phyloP scores from a whole-genome alignment of 2,797 vertebrate species.

The Tinamus major region DNA sequence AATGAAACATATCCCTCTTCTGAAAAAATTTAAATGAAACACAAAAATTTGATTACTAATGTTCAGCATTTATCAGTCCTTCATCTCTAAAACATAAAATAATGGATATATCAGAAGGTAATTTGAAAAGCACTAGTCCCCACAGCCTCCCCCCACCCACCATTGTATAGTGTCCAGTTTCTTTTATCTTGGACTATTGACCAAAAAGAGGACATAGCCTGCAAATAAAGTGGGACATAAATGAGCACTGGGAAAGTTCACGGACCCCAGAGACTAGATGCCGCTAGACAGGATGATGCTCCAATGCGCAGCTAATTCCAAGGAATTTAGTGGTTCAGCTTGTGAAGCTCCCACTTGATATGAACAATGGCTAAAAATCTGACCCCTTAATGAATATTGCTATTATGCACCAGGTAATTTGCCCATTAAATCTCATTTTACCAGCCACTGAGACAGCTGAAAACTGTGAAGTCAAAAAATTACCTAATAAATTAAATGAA shows the following conservation, averaged over 20 bases:
- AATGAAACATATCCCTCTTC: not conserved
- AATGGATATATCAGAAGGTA: not conserved
- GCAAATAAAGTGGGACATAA: not conserved
- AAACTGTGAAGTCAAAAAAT: not conserved
- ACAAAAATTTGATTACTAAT: not conserved
- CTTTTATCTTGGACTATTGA: not conserved
- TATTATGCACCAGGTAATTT: not conserved
- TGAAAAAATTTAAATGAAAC: not conserved
- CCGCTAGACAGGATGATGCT: not conserved
- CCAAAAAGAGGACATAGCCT: not conserved
- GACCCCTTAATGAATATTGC: not conserved
- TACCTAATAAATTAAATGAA: not conserved
- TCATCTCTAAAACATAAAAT: not conserved
- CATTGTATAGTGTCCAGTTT: not conserved
- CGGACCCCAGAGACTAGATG: not conserved
- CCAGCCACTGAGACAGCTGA: not conserved
- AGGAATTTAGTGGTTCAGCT: not conserved
- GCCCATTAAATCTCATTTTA: not conserved
- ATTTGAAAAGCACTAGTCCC: not conserved
- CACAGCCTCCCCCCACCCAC: not conserved
- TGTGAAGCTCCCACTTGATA: not conserved
- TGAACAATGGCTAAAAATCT: not conserved
- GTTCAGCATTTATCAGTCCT: not conserved
- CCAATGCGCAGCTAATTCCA: not conserved
- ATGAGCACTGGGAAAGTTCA: not conserved